These are phyloP conservation scores for Petrocephalus zakoni DNA, from an alignment of 2,113 vertebrate species.

Conservation along the genomic window DNA sequence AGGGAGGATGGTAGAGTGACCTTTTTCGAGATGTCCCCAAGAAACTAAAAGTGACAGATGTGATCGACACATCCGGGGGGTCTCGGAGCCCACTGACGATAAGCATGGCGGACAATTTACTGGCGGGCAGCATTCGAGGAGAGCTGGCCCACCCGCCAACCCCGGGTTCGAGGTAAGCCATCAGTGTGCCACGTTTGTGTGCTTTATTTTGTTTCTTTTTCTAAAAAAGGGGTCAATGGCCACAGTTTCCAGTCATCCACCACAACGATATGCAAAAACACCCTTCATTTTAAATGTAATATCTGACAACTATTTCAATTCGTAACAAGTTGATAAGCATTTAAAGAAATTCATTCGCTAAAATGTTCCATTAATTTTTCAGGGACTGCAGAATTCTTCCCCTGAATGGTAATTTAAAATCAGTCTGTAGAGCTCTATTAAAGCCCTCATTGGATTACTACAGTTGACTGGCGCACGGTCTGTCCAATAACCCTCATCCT, in stretches of 20 bases:
- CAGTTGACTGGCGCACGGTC: too few relatives aligned
- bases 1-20: background rate
- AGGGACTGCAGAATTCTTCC: background rate
- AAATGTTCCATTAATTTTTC: constrained; percentile 16
- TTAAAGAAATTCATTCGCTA: constrained; percentile 1
- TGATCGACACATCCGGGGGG: background rate
- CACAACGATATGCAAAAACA: background rate
- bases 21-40: background rate
- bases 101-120: background rate
- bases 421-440: background rate
- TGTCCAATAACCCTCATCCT: background rate
- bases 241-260: background rate
- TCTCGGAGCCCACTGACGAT: background rate
- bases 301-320: constrained; percentile 6
- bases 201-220: background rate
- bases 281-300: background rate
- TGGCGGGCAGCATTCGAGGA: background rate
- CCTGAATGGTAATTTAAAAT: background rate
- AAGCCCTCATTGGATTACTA: background rate
- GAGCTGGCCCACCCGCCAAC: background rate
- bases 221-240: background rate
- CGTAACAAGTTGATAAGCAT: constrained; percentile 7
- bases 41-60: background rate
- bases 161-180: background rate
- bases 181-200: background rate